Base-by-base conservation (phyloP, 2,113 vertebrate genomes). In the Hypanus sabinus region DNA sequence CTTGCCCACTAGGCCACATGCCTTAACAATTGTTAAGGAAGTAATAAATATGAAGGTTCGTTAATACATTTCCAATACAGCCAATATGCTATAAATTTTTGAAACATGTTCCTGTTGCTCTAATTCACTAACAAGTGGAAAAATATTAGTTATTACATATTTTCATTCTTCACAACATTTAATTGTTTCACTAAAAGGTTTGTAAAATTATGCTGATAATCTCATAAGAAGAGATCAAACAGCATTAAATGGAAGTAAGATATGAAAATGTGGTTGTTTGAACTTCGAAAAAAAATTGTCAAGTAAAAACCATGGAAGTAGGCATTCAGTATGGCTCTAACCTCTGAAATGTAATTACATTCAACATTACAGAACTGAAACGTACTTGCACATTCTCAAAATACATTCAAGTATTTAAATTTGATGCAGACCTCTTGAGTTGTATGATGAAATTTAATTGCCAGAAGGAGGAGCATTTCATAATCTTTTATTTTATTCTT, bases 361-460 rank as follows among this genome's bases (percentile, higher is more conserved):
- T 65, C 60, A 68, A 20, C 65, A 90, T 68, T 33, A 65, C 60
- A 90, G 14, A 62, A 62, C 11, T 30, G 12, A 90, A 20, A 33
- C n/a, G 1, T 33, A 65, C 33, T 6, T 65, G 33, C 18, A 36
- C 60, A 36, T 33, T 33, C 6, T 73, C 68, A 73, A 71, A 46
- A 1, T 16, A 93, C 65, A 2, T 71, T 55, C 73, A 73, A 55
- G 4, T 71, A 14, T 93, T 93, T 55, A 93, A 0, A 16, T 55
- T 11, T 3, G 36, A 70, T 91, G 94, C 96, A 96, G 95, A 98
- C 98, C 96, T 98, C 95, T 94, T 96, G 95, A 95, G 96, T 97
- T 88, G 97, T 95, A 93, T 96, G 96, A 94, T 98, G 97, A 94
- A 98, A 99, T 94, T 96, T 97, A 90, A 96, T 94, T 18, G 95